Base-by-base conservation (phyloP, 2,113 vertebrate species). In the Forbesichthys agassizii region DNA sequence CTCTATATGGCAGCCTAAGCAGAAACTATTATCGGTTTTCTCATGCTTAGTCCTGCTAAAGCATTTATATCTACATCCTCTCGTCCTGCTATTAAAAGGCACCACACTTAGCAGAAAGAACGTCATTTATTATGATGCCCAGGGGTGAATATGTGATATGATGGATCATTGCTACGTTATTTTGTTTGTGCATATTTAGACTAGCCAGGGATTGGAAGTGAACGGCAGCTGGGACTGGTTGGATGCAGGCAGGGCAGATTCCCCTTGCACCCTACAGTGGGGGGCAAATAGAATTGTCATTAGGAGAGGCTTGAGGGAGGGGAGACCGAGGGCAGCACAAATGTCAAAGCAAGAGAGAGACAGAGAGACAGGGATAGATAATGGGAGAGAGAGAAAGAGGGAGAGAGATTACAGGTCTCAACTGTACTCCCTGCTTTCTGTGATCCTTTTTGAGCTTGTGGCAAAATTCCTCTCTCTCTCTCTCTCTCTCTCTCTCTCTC, bases 141-240 rank as follows among this genome's bases (percentile, higher is more conserved):
- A 76, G 33, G 42, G 47, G 8, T 74, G 68, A 70, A 64, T 71
- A 68, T 59, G 36, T 75, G 65, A 75, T n/a, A 13, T 53, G 51
- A 14, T 68, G 69, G 66, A 71, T 59, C 61, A 61, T 55, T 60
- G 57, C 71, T 81, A 72, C 79, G 81, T 81, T 67, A 79, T 86
- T 83, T 78, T 68, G 4, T 42, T 42, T 42, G 36, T 42, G 36
- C 36, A 42, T 42, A 42, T 42, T 42, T 42, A 42, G 36, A 42
- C 36, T 42, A 42, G 7, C 7, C 0, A 42, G 36, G 36, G 36
- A 42, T 27, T 42, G 36, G 36, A 42, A 6, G 36, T 42, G 36
- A 42, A 42, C 4, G 36, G 36, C 36, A 42, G 36, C 36, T 42
- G 36, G 36, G 36, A 42, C 36, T 8, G 36, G 36, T 42, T 5